Conservation (phyloP, 2,113 vertebrate genomes). For the Ochotona princeps region DNA sequence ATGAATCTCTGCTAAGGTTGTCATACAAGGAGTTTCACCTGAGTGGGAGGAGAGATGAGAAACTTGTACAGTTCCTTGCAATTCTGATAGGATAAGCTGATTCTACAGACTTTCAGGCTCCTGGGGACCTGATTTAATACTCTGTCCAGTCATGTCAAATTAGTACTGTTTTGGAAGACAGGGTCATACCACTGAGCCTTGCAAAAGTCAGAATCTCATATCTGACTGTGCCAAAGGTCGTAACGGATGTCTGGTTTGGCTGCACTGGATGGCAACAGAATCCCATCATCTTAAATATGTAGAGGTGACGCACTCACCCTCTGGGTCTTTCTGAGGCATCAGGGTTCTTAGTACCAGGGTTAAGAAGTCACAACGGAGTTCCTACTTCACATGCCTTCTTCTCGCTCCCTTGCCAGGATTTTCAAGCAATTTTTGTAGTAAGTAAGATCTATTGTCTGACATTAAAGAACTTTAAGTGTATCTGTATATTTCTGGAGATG, state of each 20-base stretch:
- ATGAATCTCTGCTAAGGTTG: not conserved
- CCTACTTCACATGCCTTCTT: not conserved
- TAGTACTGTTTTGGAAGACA: not conserved
- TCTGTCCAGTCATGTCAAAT: not conserved
- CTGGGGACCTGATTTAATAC: not conserved
- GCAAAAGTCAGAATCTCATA: not conserved
- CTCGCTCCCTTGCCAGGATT: not conserved
- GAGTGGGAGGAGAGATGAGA: not conserved
- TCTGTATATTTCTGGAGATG: conserved; percentile 3
- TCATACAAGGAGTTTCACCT: not conserved
- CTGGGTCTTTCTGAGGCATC: not conserved
- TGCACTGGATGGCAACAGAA: not conserved
- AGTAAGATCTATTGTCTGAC: not conserved
- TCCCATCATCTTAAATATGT: not conserved
- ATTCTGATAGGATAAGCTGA: not conserved
- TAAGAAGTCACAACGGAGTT: not conserved
- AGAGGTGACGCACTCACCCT: not conserved
- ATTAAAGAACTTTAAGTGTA: not conserved
- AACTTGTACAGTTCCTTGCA: not conserved
- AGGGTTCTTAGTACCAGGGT: not conserved
- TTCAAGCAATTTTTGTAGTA: conserved; percentile 35
- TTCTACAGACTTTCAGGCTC: not conserved
- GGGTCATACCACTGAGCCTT: not conserved
- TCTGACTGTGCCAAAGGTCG: not conserved
- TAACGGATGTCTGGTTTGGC: not conserved